Evolutionary conservation across 2,888 invertebrate species (phyloP).

Genomic region (Pharmacophagus antenor): DNA sequence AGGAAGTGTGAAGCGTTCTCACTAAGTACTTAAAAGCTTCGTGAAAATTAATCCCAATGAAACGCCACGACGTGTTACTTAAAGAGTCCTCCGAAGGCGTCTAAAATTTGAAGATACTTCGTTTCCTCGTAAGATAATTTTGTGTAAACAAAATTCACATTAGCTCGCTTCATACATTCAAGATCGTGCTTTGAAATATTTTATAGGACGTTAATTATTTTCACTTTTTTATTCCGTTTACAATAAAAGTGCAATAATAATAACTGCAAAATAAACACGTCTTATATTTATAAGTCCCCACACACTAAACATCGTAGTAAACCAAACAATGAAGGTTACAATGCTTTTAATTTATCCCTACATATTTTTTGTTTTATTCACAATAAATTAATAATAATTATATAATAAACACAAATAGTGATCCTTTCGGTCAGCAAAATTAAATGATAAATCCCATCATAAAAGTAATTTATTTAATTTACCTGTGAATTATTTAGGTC

Average conservation of each 20-base stretch:
- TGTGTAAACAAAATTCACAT: conserved; percentile 77
- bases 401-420: too few species aligned
- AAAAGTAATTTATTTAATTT: too few species aligned
- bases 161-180: conserved; percentile 64
- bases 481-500: too few species aligned
- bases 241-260: conserved; percentile 40
- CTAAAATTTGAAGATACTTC: conserved; percentile 52
- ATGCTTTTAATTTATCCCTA: too few species aligned
- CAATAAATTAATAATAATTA: too few species aligned
- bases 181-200: conserved; percentile 59
- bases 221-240: conserved; percentile 55
- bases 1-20: conserved; percentile 16
- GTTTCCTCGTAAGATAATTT: conserved; percentile 66
- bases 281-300: too few species aligned
- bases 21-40: conserved; percentile 46
- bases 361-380: too few species aligned
- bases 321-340: too few species aligned
- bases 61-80: conserved; percentile 58
- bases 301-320: too few species aligned
- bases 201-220: conserved; percentile 65
- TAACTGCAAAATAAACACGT: too few species aligned
- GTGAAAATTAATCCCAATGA: conserved; percentile 63
- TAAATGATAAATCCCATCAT: too few species aligned
- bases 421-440: too few species aligned
- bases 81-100: conserved; percentile 55